Evolutionary conservation across 2,888 invertebrate species (phyloP).

Genomic region (Drosophila prolongata): DNA sequence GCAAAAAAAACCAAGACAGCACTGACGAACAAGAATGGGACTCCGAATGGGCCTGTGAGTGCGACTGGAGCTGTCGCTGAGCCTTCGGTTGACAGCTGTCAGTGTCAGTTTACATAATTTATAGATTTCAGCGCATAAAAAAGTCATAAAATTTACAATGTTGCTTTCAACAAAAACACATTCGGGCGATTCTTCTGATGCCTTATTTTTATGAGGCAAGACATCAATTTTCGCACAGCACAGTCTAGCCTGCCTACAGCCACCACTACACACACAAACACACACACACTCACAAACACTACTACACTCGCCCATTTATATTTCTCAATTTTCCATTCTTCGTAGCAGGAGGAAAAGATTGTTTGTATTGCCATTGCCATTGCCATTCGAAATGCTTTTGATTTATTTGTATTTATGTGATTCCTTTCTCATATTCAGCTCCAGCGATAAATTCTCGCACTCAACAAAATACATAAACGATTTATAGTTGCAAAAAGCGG

Average conservation of each 20-base stretch:
- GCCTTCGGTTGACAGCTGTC: slow-evolving; percentile 72
- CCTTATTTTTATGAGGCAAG: slow-evolving; percentile 77
- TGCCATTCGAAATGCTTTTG: slow-evolving; percentile 74
- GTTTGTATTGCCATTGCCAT: slow-evolving; percentile 53
- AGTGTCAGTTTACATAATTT: slow-evolving; percentile 80
- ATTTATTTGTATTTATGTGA: slow-evolving; percentile 78
- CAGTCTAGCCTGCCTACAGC: slow-evolving; percentile 44
- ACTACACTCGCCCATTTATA: slow-evolving; percentile 31
- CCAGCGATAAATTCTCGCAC: slow-evolving; percentile 74
- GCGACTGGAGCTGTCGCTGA: slow-evolving; percentile 49
- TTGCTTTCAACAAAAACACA: slow-evolving; percentile 77
- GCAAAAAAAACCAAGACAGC: background rate
- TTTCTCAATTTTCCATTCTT: slow-evolving; percentile 60
- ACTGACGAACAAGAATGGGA: slow-evolving; percentile 13
- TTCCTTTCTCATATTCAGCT: slow-evolving; percentile 73
- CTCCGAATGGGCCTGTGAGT: slow-evolving; percentile 29
- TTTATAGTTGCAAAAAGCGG: slow-evolving; percentile 74
- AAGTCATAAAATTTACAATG: slow-evolving; percentile 80
- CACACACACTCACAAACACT: slow-evolving; percentile 14
- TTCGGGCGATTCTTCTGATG: slow-evolving; percentile 58
- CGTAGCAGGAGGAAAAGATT: slow-evolving; percentile 45
- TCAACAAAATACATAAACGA: slow-evolving; percentile 80
- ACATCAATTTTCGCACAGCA: slow-evolving; percentile 77
- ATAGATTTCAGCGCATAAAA: slow-evolving; percentile 79
- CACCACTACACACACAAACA: slow-evolving; percentile 49